Base-by-base conservation (phyloP, 2,797 vertebrate species). In the Chlorospingus semifuscus region DNA sequence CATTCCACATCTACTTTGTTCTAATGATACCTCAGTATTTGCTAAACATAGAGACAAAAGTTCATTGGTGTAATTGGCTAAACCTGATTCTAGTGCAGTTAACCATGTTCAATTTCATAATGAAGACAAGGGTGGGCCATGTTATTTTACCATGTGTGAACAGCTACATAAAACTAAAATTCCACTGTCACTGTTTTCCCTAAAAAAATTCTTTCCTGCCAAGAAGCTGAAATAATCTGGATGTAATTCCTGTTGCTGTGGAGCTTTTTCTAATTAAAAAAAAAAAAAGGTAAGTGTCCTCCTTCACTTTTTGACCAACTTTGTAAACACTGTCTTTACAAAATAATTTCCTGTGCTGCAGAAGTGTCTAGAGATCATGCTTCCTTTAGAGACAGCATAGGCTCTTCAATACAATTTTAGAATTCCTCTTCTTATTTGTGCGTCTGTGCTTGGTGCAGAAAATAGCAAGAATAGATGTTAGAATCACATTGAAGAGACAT, bases 71-170 rank as follows among this genome's bases (percentile, higher is more conserved):
- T 92, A 83, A 94, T 95, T 95, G 94, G 49, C 42, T 82, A 94
- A 94, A 92, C 27, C 29, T 57, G 41, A 78, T 12, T 94, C 20
- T 89, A 9, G 17, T 69, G 29, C 0, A 8, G 80, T 76, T 87
- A 93, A 93, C 55, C 47, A 34, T 79, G 34, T n/a, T 96, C 71
- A 53, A 18, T 94, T 95, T 92, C 56, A 75, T 63, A 88, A 78
- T 27, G 74, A 71, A 95, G 91, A 82, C 37, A 91, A 93, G 71
- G 15, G 52, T 56, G 16, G 94, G 36, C 30, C 36, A 19, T 86
- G 60, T 69, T 85, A 76, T 96, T 94, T 95, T 94, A 75, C 32
- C 71, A 65, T 66, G 68, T 95, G 88, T 68, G 93, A 96, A 92
- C 20, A 76, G 68, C 61, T 86, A 92, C 36, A 75, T 90, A 95